Evolutionary conservation across 2,797 vertebrate genomes (phyloP), one percentile per base, ranked within the genome.

Genomic region (Pseudochaenichthys georgianus): DNA sequence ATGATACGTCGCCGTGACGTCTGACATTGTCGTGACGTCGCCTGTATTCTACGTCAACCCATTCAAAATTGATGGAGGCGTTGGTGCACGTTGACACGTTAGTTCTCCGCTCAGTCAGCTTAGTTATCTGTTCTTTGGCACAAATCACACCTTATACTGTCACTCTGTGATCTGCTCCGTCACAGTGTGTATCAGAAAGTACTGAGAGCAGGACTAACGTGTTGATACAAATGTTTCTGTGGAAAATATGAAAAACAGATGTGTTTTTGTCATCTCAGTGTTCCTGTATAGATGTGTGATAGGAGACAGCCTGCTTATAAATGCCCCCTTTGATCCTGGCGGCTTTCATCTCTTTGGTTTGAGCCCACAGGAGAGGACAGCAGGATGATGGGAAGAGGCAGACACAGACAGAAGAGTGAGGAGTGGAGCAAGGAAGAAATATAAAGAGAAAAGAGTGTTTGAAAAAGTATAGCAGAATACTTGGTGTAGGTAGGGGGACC

Each of bases 271-370:
- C 28, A 28, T 28, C 28, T 28, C 21, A 45, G 45, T 41, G 61
- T 48, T 70, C 38, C 69, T 65, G 55, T 70, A 48, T 61, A 5
- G 54, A 79, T 77, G 48, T 68, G 54, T 64, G 53, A 68, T 70
- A 61, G 70, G 59, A 51, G 48, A 38, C 51, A 34, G 53, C 54
- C 76, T 65, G 59, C 54, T 55, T 55, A 74, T 77, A 78, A 75
- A 77, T 83, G 73, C 73, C 69, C 47, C 19, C 79, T 88, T 86
- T 84, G 86, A 88, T 88, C 86, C 70, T 34, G 60, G 74, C 75
- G 70, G 77, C 77, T 88, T 88, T 88, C 77, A 88, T 88, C 81
- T 80, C 17, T 70, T 77, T 42, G 64, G 48, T 82, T 77, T 82
- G 59, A 41, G 77, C 79, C 74, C 75, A 86, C 60, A 71, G 74